Base-by-base conservation (phyloP, 2,888 invertebrate species). In the Andrena flavipes region DNA sequence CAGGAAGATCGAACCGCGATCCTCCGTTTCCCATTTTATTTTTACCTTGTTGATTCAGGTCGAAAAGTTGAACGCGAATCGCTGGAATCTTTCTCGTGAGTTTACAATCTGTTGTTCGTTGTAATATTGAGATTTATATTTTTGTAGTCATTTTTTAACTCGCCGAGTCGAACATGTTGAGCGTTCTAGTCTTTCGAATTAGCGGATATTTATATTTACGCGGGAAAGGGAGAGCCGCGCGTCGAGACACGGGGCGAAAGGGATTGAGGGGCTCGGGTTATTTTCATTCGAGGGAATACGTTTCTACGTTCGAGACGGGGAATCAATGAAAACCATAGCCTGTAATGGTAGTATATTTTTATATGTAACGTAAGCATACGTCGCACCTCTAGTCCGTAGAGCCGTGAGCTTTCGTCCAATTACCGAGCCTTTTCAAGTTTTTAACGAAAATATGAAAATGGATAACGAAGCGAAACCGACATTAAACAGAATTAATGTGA, bases 311-410 rank as follows among this genome's bases (percentile, higher is more conserved):
- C 76, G 81, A 65, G 83, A 73, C 35, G 20, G 30, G 29, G 4
- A 20, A 65, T 72, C 42, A 26, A 63, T 26, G 62, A 76, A 70
- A 68, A 67, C 63, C 49, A 74, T 79, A 86, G 60, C 51, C 29
- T n/a, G 51, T 64, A 74, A 80, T 30, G 23, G 73, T 83, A 81
- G 75, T 80, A 84, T 87, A 87, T 82, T 87, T 87, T 87, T 87
- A 63, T 87, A 86, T 83, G 67, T 80, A 78, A 76, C 26, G 54
- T 68, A 72, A 79, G 64, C 72, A 65, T 81, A 73, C 69, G 75
- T 85, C 74, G 85, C 83, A 84, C 65, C 76, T 86, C 86, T 87
- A 87, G 85, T 87, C 86, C 80, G 72, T 84, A 82, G 84, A 87
- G 80, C 76, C 76, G 76, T 74, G 84, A 80, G 78, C 65, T 84